Percentiles rank a stretch among this genome's conserved stretches.
Conservation (phyloP, 2,113 vertebrate genomes). For the Engraulis encrasicolus region DNA sequence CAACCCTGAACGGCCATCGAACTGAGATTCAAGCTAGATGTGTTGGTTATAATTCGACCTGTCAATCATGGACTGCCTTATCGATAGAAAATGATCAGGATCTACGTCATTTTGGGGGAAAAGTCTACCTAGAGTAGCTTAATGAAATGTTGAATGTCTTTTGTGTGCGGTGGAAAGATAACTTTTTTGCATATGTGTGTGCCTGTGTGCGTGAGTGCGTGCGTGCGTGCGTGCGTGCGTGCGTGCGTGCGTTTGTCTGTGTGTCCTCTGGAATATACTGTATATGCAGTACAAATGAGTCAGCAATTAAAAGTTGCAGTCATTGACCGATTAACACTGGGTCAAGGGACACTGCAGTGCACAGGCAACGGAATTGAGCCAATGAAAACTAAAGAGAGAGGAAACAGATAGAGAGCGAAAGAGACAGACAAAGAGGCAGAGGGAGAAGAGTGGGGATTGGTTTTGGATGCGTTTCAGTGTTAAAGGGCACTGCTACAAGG, state of each 20-base stretch:
- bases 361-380: background rate
- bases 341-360: background rate
- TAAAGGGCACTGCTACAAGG: background rate
- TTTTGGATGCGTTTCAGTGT: background rate
- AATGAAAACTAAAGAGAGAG: background rate
- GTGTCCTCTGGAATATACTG: background rate
- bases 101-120: too few relatives aligned
- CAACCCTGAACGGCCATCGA: too few relatives aligned
- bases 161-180: too few relatives aligned
- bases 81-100: too few relatives aligned
- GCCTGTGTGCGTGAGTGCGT: too few relatives aligned
- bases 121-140: too few relatives aligned
- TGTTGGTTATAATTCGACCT: too few relatives aligned
- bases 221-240: background rate
- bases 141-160: too few relatives aligned
- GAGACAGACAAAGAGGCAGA: too few relatives aligned
- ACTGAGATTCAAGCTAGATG: too few relatives aligned
- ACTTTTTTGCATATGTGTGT: too few relatives aligned
- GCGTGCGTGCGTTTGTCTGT: slow-evolving; percentile 11
- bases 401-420: background rate
- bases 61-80: too few relatives aligned
- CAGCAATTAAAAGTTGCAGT: background rate
- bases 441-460: background rate
- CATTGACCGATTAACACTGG: background rate
- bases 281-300: background rate